Conservation (phyloP, 2,113 vertebrate genomes). For the Mastomys coucha region DNA sequence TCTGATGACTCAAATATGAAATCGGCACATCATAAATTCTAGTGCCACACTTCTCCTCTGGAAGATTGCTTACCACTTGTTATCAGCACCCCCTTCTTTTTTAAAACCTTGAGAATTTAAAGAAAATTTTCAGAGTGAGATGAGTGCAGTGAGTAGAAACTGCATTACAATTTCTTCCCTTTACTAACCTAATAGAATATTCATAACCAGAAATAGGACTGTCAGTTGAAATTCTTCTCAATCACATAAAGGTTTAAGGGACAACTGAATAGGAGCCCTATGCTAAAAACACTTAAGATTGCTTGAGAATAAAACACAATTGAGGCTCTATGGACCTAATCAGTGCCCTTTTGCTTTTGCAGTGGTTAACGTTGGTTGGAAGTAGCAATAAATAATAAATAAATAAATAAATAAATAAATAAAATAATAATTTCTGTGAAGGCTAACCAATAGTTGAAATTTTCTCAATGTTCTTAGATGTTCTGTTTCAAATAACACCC, state of each 20-base stretch:
- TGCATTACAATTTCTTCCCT: background rate
- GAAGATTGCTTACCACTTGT: background rate
- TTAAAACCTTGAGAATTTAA: background rate
- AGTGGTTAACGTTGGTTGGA: background rate
- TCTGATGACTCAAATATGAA: background rate
- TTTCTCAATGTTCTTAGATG: background rate
- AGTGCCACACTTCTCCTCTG: background rate
- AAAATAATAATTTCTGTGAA: background rate
- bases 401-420: background rate
- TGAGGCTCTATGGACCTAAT: background rate
- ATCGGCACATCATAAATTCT: background rate
- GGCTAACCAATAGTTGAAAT: background rate
- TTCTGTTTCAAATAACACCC: conserved; percentile 7
- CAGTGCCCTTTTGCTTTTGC: background rate
- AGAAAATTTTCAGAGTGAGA: background rate
- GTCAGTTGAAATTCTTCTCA: conserved; percentile 61
- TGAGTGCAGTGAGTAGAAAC: background rate
- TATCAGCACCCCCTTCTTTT: background rate
- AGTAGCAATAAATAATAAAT: background rate
- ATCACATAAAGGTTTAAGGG: conserved; percentile 21
- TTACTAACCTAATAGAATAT: conserved; percentile 43
- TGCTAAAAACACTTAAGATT: background rate
- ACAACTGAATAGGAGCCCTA: background rate
- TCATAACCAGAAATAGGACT: conserved; percentile 21
- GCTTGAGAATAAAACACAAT: background rate